Percentiles rank a stretch among this genome's conserved stretches.
Evolutionary conservation across 1,140 invertebrate genomes (phyloP).

Genomic region (Temnothorax longispinosus): DNA sequence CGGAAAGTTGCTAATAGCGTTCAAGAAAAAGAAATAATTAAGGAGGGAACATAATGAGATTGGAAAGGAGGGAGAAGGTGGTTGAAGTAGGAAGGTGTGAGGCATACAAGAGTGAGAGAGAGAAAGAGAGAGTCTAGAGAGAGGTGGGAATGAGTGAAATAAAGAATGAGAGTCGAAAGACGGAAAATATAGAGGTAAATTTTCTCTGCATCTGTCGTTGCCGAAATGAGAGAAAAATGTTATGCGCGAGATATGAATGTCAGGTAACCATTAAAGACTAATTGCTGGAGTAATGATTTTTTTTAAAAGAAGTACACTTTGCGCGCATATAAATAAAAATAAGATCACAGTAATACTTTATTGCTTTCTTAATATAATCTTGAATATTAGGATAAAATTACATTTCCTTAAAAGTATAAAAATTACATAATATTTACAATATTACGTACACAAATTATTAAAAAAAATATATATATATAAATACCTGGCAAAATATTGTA

Average conservation of each 20-base stretch:
- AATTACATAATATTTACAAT: neutral
- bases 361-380: neutral
- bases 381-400: neutral
- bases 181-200: slow-evolving; percentile 59
- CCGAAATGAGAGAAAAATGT: slow-evolving; percentile 61
- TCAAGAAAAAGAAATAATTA: slow-evolving; percentile 78
- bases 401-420: neutral
- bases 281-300: slow-evolving; percentile 69
- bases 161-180: slow-evolving; percentile 53
- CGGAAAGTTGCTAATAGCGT: slow-evolving; percentile 75
- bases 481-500: neutral
- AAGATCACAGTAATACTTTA: neutral
- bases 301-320: slow-evolving; percentile 29
- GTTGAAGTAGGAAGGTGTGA: slow-evolving; percentile 12
- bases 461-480: neutral
- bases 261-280: slow-evolving; percentile 62
- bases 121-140: neutral
- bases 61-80: slow-evolving; percentile 48
- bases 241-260: slow-evolving; percentile 67
- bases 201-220: slow-evolving; percentile 56
- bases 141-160: slow-evolving; percentile 9
- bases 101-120: slow-evolving; percentile 17
- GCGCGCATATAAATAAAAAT: neutral
- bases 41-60: slow-evolving; percentile 77
- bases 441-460: neutral